Percentiles rank a stretch among this genome's conserved stretches.
These are phyloP conservation scores for Sinocyclocheilus anshuiensis DNA, from an alignment of 2,113 vertebrate species.

Conservation along the genomic window DNA sequence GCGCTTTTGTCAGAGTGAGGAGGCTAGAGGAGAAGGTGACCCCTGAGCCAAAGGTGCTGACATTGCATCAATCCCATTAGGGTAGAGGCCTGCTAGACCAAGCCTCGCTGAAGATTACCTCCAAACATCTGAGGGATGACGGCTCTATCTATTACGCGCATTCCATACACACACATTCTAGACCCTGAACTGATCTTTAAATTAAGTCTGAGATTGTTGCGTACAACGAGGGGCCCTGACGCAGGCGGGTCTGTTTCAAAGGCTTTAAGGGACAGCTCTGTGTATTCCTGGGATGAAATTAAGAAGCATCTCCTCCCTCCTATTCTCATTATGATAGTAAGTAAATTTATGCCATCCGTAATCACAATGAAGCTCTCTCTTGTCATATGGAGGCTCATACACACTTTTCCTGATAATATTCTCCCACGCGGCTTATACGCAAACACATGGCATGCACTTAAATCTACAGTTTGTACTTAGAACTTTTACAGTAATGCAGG, in stretches of 20 bases:
- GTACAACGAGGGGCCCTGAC: slow-evolving; percentile 74
- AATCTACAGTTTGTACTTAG: slow-evolving; percentile 41
- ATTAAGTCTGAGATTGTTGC: slow-evolving; percentile 84
- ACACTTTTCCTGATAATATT: slow-evolving; percentile 73
- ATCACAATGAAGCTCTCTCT: slow-evolving; percentile 77
- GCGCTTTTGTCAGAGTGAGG: slow-evolving; percentile 87
- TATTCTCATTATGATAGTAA: slow-evolving; percentile 73
- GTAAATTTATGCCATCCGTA: slow-evolving; percentile 77
- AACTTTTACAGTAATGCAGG: slow-evolving; percentile 24
- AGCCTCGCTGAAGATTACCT: slow-evolving; percentile 88
- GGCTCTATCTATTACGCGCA: slow-evolving; percentile 82
- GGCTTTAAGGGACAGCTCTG: slow-evolving; percentile 77
- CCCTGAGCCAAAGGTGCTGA: slow-evolving; percentile 93
- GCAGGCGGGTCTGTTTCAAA: slow-evolving; percentile 75
- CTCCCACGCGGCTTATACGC: slow-evolving; percentile 76
- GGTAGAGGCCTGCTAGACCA: slow-evolving; percentile 87
- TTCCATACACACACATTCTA: slow-evolving; percentile 79
- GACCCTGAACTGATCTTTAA: slow-evolving; percentile 80
- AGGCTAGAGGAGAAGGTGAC: slow-evolving; percentile 91
- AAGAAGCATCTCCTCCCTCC: slow-evolving; percentile 68
- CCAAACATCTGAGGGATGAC: slow-evolving; percentile 87
- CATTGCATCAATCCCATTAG: slow-evolving; percentile 98
- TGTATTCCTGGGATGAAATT: slow-evolving; percentile 67
- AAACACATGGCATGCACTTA: slow-evolving; percentile 49
- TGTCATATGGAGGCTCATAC: slow-evolving; percentile 74